Evolutionary conservation across 2,797 vertebrate genomes (phyloP), one percentile per base, ranked within the genome.

Genomic region (Parotocinclus haroldoi): DNA sequence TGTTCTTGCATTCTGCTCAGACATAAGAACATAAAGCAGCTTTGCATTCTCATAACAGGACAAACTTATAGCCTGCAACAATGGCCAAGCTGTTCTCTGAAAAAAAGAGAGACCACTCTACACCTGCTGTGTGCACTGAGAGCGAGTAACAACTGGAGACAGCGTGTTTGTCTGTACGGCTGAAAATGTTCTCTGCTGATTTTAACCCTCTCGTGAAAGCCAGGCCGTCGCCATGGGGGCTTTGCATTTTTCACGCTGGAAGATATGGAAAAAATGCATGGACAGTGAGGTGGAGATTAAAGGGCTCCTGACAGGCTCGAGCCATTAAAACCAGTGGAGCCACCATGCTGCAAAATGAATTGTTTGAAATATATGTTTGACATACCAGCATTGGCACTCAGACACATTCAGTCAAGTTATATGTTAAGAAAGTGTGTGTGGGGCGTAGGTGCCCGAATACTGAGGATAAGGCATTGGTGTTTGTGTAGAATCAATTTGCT

Each of bases 261-360:
- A 88, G 88, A 88, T 83, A 88, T 85, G 87, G 89, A 90, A 90
- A 89, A 87, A 86, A 89, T 89, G 77, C 80, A 73, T 72, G 78
- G 77, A 64, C 80, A 83, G 77, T 84, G 83, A 84, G 59, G 79
- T 81, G 63, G 84, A 88, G 90, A 91, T 91, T 92, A 89, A 73
- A 73, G 76, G 85, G 87, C 85, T 87, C 82, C 86, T 82, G 78
- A 7, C 77, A 69, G 55, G 76, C 77, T 58, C 78, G 77, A 57
- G 78, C 76, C 73, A 84, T 64, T 84, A 85, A 86, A 89, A 88
- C 82, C 84, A 74, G 65, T 9, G 63, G 79, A 83, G 84, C 85
- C 82, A 78, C 69, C 69, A 76, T 76, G 63, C 72, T 78, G 75
- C 76, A 77, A 83, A 84, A 82, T 81, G 68, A 73, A 38, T 77